phyloP scores from a whole-genome alignment of 2,113 vertebrate species.

The Percina caprodes region DNA sequence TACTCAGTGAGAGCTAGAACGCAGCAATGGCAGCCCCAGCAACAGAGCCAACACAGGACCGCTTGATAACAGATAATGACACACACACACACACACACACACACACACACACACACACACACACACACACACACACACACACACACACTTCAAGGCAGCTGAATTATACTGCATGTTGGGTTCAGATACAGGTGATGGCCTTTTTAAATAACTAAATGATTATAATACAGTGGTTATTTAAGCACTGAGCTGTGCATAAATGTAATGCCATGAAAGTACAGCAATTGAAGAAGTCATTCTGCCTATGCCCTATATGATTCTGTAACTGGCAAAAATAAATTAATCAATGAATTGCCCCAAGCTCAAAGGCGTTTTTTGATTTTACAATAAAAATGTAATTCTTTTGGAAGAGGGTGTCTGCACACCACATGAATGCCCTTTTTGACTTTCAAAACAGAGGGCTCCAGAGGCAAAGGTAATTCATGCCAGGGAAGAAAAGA shows the following conservation, averaged over 20 bases:
- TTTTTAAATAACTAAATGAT: slow-evolving; percentile 31
- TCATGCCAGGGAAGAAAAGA: slow-evolving; percentile 43
- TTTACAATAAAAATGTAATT: slow-evolving; percentile 29
- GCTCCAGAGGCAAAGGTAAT: slow-evolving; percentile 59
- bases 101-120: too few species aligned
- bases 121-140: too few species aligned
- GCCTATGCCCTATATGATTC: neutral
- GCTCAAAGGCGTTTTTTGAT: slow-evolving; percentile 8
- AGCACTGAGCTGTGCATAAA: slow-evolving; percentile 24
- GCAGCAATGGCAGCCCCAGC: slow-evolving; percentile 18
- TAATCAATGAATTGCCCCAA: neutral
- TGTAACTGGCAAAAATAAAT: slow-evolving; percentile 6
- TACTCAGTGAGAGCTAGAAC: slow-evolving; percentile 14
- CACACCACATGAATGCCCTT: slow-evolving; percentile 55
- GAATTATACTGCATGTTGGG: slow-evolving; percentile 32
- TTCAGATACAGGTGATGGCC: slow-evolving; percentile 40
- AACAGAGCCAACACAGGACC: slow-evolving; percentile 37
- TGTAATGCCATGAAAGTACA: slow-evolving; percentile 3
- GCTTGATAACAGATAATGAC: slow-evolving; percentile 29
- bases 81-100: neutral
- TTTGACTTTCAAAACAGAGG: slow-evolving; percentile 70
- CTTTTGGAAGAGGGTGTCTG: slow-evolving; percentile 25
- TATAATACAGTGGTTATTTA: slow-evolving; percentile 5
- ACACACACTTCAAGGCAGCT: slow-evolving; percentile 26
- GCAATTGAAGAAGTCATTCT: slow-evolving; percentile 27